These are phyloP conservation scores for Apogon talboti DNA, from an alignment of 2,797 vertebrate species.

Conservation along the genomic window DNA sequence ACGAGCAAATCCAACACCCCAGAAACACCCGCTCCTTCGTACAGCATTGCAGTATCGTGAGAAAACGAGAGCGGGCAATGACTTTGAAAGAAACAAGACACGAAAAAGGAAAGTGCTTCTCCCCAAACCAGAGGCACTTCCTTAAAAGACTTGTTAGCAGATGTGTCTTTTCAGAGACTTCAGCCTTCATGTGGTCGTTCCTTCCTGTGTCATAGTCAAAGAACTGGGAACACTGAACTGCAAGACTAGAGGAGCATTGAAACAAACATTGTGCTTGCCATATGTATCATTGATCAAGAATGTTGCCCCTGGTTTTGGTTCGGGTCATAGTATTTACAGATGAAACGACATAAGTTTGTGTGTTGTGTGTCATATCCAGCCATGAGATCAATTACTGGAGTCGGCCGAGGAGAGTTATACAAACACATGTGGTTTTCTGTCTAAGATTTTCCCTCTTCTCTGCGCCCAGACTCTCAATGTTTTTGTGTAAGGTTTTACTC, in stretches of 20 bases:
- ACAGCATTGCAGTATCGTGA: constrained; percentile 51
- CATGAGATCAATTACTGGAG: constrained; percentile 50
- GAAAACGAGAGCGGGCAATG: neutral
- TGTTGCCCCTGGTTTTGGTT: constrained; percentile 20
- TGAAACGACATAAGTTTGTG: constrained; percentile 1
- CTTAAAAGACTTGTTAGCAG: constrained; percentile 30
- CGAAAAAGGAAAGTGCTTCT: constrained; percentile 1
- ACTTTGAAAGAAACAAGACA: constrained; percentile 14
- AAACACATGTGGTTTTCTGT: constrained; percentile 61
- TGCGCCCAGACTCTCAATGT: constrained; percentile 23
- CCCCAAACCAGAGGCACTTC: constrained; percentile 3
- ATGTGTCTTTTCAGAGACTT: constrained; percentile 27
- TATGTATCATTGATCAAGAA: constrained; percentile 41
- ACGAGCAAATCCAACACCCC: constrained; percentile 37
- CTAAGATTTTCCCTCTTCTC: constrained; percentile 64
- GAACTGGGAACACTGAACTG: constrained; percentile 10
- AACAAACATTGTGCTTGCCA: constrained; percentile 7
- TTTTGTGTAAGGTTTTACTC: constrained; percentile 10
- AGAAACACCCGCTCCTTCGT: constrained; percentile 65
- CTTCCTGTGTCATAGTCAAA: constrained; percentile 13
- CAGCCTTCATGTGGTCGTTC: constrained; percentile 19
- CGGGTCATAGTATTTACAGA: constrained; percentile 14
- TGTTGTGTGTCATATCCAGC: constrained; percentile 19
- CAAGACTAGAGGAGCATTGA: neutral
- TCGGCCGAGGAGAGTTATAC: constrained; percentile 54